Evolutionary conservation across 2,113 vertebrate species (phyloP).

Genomic region (Eubucco bourcierii): DNA sequence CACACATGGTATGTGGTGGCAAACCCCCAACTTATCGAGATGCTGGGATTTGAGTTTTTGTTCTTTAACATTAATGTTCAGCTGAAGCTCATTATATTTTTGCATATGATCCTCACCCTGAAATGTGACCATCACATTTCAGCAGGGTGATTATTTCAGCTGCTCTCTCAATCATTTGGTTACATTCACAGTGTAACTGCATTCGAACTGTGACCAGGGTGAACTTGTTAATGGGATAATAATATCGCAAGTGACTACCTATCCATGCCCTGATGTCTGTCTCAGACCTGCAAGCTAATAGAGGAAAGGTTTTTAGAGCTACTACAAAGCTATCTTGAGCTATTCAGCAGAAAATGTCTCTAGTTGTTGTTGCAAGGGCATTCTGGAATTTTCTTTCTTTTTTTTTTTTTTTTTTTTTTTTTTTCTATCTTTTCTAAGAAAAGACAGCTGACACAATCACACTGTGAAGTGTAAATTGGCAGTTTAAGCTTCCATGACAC

Average conservation of each 20-base stretch:
- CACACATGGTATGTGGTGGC: rapidly evolving
- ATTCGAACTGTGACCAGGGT: neutral
- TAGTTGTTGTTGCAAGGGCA: neutral
- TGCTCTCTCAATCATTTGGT: neutral
- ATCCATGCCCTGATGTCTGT: neutral
- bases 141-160: neutral
- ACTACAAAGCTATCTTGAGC: neutral
- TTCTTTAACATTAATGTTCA: neutral
- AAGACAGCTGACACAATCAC: neutral
- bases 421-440: neutral
- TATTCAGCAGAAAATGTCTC: neutral
- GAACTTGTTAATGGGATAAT: neutral
- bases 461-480: neutral
- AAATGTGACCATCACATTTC: neutral
- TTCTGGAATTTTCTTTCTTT: neutral
- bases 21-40: neutral
- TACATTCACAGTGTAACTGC: neutral
- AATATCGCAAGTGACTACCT: neutral
- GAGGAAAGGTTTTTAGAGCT: neutral
- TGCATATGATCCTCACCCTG: neutral
- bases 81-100: neutral
- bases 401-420: neutral
- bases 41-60: neutral
- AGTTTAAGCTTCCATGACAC: neutral
- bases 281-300: neutral